phyloP scores from a whole-genome alignment of 1,140 invertebrate genomes.

The Eriosoma lanigerum region DNA sequence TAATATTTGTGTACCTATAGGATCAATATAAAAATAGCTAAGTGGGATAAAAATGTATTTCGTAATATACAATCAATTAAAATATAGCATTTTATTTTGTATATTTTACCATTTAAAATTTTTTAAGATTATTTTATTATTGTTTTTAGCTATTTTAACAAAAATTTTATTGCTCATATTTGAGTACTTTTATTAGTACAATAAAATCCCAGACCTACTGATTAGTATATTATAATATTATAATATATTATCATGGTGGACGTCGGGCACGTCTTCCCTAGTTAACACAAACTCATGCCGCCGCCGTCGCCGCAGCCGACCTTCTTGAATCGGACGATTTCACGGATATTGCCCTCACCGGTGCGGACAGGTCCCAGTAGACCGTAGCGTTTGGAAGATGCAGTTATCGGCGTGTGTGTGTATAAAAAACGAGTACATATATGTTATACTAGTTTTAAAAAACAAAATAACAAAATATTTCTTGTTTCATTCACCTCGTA shows the following conservation, averaged over 20 bases:
- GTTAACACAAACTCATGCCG: background rate
- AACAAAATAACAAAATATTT: background rate
- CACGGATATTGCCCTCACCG: conserved; percentile 42
- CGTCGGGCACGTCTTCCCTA: conserved; percentile 32
- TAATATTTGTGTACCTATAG: too few species aligned
- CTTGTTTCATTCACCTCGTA: background rate
- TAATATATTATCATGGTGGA: background rate
- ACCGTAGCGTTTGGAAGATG: conserved; percentile 12
- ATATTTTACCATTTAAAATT: too few species aligned
- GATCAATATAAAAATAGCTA: too few species aligned
- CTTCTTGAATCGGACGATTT: conserved; percentile 32
- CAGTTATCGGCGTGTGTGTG: background rate
- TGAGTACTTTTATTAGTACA: too few species aligned
- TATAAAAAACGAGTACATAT: conserved; percentile 14
- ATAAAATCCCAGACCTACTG: too few species aligned
- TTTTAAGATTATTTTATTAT: too few species aligned
- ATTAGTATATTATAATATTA: too few species aligned
- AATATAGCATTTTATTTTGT: too few species aligned
- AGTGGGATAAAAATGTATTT: too few species aligned
- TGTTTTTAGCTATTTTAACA: too few species aligned
- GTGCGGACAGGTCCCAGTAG: conserved; percentile 1
- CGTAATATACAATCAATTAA: too few species aligned
- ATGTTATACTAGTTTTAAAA: background rate
- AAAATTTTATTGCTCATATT: too few species aligned
- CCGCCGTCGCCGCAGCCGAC: background rate